Evolutionary conservation across 2,888 invertebrate genomes (phyloP).

Genomic region (Pasiphila rectangulata): DNA sequence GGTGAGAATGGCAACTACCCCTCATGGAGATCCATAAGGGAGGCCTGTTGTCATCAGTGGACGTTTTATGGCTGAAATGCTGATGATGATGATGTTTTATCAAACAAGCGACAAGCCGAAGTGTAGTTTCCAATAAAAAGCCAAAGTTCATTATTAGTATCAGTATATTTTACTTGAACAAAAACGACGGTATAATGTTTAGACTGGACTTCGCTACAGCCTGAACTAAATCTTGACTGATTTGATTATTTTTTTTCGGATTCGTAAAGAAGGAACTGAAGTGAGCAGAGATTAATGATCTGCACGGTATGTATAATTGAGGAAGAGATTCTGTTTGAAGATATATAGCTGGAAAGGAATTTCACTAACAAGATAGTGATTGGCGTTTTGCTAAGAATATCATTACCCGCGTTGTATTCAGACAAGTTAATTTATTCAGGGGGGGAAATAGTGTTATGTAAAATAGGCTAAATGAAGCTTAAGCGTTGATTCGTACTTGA

Average conservation of each 20-base stretch:
- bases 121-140: no score
- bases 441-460: no score
- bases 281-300: slow-evolving; percentile 15
- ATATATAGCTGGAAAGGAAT: slow-evolving; percentile 10
- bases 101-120: not conserved
- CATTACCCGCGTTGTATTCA: no score
- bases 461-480: no score
- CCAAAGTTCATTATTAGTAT: not conserved
- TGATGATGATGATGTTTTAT: no score
- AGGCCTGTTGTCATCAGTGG: no score
- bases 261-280: slow-evolving; percentile 17
- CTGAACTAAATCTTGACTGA: slow-evolving; percentile 17
- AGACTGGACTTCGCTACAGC: slow-evolving; percentile 13
- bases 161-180: slow-evolving; percentile 1
- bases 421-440: no score
- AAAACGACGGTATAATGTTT: slow-evolving; percentile 19
- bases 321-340: slow-evolving; percentile 12
- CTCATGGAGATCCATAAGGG: no score
- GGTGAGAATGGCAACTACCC: no score
- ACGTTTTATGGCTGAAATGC: no score
- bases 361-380: slow-evolving; percentile 1
- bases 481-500: no score
- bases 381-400: slow-evolving; percentile 2
- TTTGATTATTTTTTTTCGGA: slow-evolving; percentile 18
- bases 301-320: slow-evolving; percentile 17